Percentiles rank a stretch among this genome's conserved stretches.
These are phyloP conservation scores for Elymnias hypermnestra DNA, from an alignment of 1,140 invertebrate genomes.

Conservation along the genomic window DNA sequence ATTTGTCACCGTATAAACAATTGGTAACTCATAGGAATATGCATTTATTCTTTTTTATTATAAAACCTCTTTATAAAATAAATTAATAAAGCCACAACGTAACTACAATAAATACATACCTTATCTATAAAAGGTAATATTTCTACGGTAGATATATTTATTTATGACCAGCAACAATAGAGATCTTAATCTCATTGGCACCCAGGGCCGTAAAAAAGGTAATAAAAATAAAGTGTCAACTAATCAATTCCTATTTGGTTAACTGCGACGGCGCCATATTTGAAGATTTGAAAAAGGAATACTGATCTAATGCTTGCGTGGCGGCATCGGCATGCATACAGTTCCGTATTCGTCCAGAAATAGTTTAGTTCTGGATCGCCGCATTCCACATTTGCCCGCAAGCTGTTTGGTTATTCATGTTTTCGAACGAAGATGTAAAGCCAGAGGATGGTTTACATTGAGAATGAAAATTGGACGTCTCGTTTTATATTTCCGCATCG, in stretches of 20 bases:
- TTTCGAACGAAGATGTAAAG: conserved; percentile 23
- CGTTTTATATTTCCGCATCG: conserved; percentile 2
- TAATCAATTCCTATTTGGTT: not conserved
- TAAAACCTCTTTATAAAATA: no score
- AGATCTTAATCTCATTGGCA: no score
- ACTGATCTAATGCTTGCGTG: conserved; percentile 17
- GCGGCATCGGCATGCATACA: conserved; percentile 14
- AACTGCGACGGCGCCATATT: conserved; percentile 12
- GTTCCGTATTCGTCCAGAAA: conserved; percentile 51
- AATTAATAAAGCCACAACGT: no score
- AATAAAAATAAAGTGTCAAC: conserved; percentile 6
- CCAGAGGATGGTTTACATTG: not conserved
- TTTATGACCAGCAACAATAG: no score
- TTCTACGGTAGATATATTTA: no score
- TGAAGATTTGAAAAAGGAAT: conserved; percentile 29
- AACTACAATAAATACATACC: no score
- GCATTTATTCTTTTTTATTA: no score
- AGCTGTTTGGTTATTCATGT: conserved; percentile 30
- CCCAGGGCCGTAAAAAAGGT: no score
- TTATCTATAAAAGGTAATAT: no score
- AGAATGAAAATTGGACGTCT: conserved; percentile 1
- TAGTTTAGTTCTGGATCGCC: conserved; percentile 41
- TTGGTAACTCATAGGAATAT: no score
- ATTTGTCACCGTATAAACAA: no score
- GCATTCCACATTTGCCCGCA: conserved; percentile 37